Base-by-base conservation (phyloP, 2,888 invertebrate genomes). In the Catocala nupta region DNA sequence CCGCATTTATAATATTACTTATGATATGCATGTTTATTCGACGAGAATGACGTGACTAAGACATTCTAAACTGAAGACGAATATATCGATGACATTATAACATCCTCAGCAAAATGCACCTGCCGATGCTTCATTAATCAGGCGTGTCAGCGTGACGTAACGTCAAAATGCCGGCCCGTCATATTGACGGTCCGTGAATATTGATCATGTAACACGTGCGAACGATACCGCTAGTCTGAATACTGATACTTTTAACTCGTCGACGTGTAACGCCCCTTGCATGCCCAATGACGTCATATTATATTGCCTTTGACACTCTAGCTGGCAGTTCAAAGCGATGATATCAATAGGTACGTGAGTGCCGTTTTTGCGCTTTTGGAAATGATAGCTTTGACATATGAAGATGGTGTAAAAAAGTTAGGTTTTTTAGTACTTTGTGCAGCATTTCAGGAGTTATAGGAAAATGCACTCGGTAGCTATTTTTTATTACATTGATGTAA, bases 51-150 rank as follows among this genome's bases (percentile, higher is more conserved):
- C 25, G 25, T 25, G 25, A 25, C 25, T 25, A 25, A 25, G 25
- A 25, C 25, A 25, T 4, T 25, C 25, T 25, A 3, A 43, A 50
- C 33, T 49, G 39, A 55, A 65, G 16, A 36, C 42, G 58, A 62
- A 59, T 63, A 71, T 65, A 69, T 72, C 69, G 73, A 65, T 68
- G 62, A 67, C 54, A 69, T 67, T 69, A 75, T 75, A 67, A 72
- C 65, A 65, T 69, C 56, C 44, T 47, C 75, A 78, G 69, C 78
- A 75, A 78, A 75, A 78, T 75, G 76, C 75, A 73, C 75, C 79
- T 79, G 71, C 61, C 66, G 47, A 59, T 55, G 64, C 61, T 64
- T 59, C 71, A 78, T 78, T 78, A 77, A 80, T 78, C 78, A 80
- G 66, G 51, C 63, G 69, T 76, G 75, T 78, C 78, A 73, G 57